These are phyloP conservation scores for Tangachromis dhanisi DNA, from an alignment of 2,113 vertebrate genomes.

Conservation along the genomic window DNA sequence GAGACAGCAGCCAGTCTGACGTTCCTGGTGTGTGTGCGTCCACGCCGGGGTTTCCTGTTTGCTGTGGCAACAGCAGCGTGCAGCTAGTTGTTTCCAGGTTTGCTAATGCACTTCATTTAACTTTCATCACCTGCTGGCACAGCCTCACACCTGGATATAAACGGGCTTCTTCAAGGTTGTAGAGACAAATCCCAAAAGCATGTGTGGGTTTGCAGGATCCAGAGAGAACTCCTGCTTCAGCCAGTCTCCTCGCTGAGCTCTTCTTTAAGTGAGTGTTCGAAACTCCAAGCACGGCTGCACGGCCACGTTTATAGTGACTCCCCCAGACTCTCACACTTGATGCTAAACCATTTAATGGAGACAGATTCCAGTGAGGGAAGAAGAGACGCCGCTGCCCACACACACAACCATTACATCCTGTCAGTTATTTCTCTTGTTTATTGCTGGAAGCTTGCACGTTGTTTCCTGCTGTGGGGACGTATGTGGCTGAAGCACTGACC, in stretches of 20 bases:
- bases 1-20: background rate
- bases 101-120: slow-evolving; percentile 4
- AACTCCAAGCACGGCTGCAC: background rate
- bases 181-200: background rate
- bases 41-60: background rate
- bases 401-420: slow-evolving; percentile 37
- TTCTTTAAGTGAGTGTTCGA: background rate
- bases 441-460: background rate
- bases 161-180: background rate
- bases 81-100: background rate
- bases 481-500: background rate
- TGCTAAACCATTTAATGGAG: slow-evolving; percentile 53
- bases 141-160: background rate
- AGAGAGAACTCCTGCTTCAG: background rate
- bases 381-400: slow-evolving; percentile 6
- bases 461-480: background rate
- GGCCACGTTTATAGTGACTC: slow-evolving; percentile 31
- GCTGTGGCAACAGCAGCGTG: background rate
- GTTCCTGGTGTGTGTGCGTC: background rate
- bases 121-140: slow-evolving; percentile 4
- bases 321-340: slow-evolving; percentile 17
- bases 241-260: background rate
- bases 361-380: slow-evolving; percentile 53
- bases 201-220: background rate
- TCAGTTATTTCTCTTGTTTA: background rate